phyloP scores from a whole-genome alignment of 2,113 vertebrate species.

The Colius striatus region DNA sequence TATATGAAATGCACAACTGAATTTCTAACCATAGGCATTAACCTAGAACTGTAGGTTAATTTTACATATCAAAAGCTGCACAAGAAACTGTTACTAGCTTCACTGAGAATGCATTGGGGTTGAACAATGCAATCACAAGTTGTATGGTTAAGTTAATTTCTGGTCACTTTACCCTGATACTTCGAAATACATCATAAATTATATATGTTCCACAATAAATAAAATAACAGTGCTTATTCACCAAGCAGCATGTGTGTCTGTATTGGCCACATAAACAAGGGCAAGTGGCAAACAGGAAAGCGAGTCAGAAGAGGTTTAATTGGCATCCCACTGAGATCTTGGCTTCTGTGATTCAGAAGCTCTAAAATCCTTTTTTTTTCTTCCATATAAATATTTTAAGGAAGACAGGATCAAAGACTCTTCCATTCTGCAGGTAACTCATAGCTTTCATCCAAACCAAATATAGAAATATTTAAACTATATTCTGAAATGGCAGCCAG shows the following conservation, averaged over 20 bases:
- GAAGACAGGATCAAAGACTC: conserved; percentile 44
- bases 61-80: background rate
- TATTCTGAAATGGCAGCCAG: conserved; percentile 21
- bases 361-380: background rate
- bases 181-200: background rate
- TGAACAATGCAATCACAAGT: background rate
- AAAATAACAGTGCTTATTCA: conserved; percentile 52
- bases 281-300: conserved; percentile 55
- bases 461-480: background rate
- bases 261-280: conserved; percentile 52
- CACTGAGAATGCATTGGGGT: background rate
- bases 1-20: background rate
- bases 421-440: conserved; percentile 45
- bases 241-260: conserved; percentile 24
- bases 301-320: conserved; percentile 56
- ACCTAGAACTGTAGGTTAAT: background rate
- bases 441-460: conserved; percentile 26
- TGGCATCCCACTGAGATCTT: conserved; percentile 58
- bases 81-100: background rate
- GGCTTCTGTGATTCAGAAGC: conserved; percentile 44
- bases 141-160: background rate
- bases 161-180: background rate
- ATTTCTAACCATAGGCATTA: background rate
- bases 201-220: conserved; percentile 12
- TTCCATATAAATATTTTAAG: conserved; percentile 70